phyloP scores from a whole-genome alignment of 2,888 invertebrate genomes.

The Boloria euphrosyne region DNA sequence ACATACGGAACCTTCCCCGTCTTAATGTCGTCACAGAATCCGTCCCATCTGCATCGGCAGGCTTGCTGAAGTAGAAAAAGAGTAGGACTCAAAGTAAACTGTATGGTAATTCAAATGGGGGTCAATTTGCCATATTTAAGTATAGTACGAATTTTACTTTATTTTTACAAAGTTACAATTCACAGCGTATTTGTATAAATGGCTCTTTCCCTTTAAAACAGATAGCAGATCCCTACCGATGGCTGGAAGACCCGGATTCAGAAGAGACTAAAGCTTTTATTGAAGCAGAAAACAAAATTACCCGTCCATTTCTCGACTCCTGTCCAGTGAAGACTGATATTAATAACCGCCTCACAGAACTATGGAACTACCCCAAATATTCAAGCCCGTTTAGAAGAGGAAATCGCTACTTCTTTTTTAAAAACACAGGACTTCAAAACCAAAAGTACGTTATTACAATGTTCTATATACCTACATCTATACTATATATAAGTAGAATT shows the following conservation, averaged over 20 bases:
- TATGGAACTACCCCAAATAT: conserved; percentile 99
- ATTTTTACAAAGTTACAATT: too few relatives aligned
- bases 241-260: conserved; percentile 97
- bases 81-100: too few relatives aligned
- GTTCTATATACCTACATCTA: too few relatives aligned
- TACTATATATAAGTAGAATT: too few relatives aligned
- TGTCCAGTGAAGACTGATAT: conserved; percentile 89
- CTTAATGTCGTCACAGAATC: too few relatives aligned
- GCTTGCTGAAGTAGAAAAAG: too few relatives aligned
- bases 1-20: too few relatives aligned
- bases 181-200: too few relatives aligned
- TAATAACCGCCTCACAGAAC: conserved; percentile 89
- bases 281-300: conserved; percentile 93
- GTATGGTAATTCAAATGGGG: too few relatives aligned
- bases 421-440: conserved; percentile 98
- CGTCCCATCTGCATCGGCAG: too few relatives aligned
- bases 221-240: conserved; percentile 95
- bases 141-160: too few relatives aligned
- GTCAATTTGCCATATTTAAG: too few relatives aligned
- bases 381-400: conserved; percentile 93
- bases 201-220: conserved; percentile 54
- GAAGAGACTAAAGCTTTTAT: conserved; percentile 95
- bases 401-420: conserved; percentile 93
- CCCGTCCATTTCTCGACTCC: conserved; percentile 90
- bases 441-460: conserved; percentile 86